Evolutionary conservation across 2,113 vertebrate genomes (phyloP).

Genomic region (Lagopus muta): DNA sequence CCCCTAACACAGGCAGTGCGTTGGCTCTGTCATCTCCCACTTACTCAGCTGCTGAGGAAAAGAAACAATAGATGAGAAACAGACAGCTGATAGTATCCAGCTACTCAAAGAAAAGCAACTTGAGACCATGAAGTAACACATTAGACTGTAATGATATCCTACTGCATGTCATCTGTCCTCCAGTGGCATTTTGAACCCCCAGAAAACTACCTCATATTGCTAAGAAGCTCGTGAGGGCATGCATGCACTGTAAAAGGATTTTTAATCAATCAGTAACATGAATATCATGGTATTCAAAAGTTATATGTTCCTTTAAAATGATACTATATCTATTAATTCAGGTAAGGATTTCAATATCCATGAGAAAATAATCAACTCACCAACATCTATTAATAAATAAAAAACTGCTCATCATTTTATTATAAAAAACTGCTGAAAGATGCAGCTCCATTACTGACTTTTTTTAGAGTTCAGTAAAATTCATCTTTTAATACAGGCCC

Average conservation of each 20-base stretch:
- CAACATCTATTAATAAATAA: conserved; percentile 27
- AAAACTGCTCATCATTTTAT: neutral
- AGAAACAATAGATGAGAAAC: conserved; percentile 84
- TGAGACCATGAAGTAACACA: conserved; percentile 59
- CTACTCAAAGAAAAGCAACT: conserved; percentile 74
- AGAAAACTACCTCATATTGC: conserved; percentile 43
- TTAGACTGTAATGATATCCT: conserved; percentile 53
- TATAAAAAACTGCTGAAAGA: neutral
- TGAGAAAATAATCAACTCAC: neutral
- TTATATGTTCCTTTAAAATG: neutral
- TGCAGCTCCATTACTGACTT: neutral
- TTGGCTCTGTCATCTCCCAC: conserved; percentile 82
- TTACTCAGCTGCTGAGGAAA: conserved; percentile 79
- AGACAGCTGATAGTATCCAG: conserved; percentile 82
- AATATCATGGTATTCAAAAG: neutral
- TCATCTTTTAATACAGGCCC: conserved; percentile 47
- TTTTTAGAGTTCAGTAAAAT: conserved; percentile 23
- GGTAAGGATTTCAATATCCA: neutral
- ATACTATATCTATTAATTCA: neutral
- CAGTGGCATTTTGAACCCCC: conserved; percentile 50
- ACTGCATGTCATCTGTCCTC: conserved; percentile 55
- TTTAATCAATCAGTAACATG: neutral
- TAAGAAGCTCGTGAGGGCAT: conserved; percentile 23
- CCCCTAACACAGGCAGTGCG: conserved; percentile 60
- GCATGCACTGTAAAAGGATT: neutral